Evolutionary conservation across 2,113 vertebrate species (phyloP).

Genomic region (Sitta europaea): DNA sequence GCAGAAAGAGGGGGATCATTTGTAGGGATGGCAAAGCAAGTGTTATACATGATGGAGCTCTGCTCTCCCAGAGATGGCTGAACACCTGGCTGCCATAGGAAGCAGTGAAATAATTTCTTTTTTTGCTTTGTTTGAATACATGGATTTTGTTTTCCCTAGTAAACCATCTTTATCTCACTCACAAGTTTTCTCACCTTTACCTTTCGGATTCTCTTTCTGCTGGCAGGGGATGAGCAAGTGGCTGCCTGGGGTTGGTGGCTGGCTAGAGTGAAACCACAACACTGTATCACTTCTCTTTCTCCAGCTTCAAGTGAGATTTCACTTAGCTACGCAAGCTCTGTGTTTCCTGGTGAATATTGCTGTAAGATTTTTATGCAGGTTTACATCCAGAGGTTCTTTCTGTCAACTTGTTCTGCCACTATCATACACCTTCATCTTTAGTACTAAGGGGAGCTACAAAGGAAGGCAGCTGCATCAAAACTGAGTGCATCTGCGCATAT

Average conservation of each 20-base stretch:
- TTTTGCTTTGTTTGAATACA: not conserved
- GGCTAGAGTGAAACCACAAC: not conserved
- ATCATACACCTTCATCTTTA: not conserved
- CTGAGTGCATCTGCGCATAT: not conserved
- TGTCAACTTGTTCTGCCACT: not conserved
- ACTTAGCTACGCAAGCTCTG: not conserved
- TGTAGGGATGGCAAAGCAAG: not conserved
- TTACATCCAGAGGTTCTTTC: not conserved
- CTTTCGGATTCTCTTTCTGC: not conserved
- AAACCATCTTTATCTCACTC: not conserved
- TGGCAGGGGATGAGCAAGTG: no score
- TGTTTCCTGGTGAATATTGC: not conserved
- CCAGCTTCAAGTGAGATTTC: not conserved
- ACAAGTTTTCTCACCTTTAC: not conserved
- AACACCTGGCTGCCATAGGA: not conserved
- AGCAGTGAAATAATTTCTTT: not conserved
- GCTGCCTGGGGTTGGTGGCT: not conserved
- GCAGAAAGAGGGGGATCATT: not conserved
- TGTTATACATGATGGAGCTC: rapidly evolving
- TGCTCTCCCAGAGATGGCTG: not conserved
- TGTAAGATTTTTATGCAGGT: not conserved
- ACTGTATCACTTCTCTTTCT: not conserved
- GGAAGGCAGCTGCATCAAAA: not conserved
- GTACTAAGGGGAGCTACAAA: not conserved
- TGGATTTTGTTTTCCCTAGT: not conserved